Evolutionary conservation across 1,140 invertebrate species (phyloP), one percentile per base, ranked within the genome.

Genomic region (Halyomorpha halys): DNA sequence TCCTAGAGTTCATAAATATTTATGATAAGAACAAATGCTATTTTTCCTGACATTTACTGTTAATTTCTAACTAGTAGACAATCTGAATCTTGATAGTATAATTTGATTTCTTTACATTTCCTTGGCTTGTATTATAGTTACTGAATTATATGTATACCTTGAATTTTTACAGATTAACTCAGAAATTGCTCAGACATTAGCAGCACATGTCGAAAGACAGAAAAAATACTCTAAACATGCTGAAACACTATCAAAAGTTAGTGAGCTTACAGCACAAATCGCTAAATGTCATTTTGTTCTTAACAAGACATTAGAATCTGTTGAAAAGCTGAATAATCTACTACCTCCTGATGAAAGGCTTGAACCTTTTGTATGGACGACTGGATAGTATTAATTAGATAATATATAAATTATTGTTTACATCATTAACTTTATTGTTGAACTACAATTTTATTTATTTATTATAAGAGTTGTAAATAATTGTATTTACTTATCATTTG

Each of bases 341-440:
- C 77, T 97, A 39, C 91, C 93, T 8, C 77, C 86, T 54, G 85
- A 89, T 39, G 87, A 94, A 65, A 81, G 90, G 44, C 73, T 97
- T 19, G 90, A 95, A 76, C 88, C 91, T 0, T 95, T 97, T 75
- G 84, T 90, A 13, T 93, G 90, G 91, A 89, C 86, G 9, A 90
- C 87, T 56, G 87, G 85, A 73, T 86, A 64, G 47, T 49, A 49
- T 51, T 21, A 63, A 47, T 49, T 25, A 51, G 61, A 34, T 30
- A n/a, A 5, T 34, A 19, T 14, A 19, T 39, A 15, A 9, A 14
- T 61, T 39, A 44, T 61, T 61, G 13, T 39, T 61, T 61, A 18
- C 44, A 44, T 39, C 13, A 6, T 39, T 9, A 49, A n/a, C 16
- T 49, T n/a, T 30, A 30, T 21, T 49, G n/a, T 49, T 49, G 2